Conservation (phyloP, 2,888 invertebrate genomes). For the Drosophila monieri region DNA sequence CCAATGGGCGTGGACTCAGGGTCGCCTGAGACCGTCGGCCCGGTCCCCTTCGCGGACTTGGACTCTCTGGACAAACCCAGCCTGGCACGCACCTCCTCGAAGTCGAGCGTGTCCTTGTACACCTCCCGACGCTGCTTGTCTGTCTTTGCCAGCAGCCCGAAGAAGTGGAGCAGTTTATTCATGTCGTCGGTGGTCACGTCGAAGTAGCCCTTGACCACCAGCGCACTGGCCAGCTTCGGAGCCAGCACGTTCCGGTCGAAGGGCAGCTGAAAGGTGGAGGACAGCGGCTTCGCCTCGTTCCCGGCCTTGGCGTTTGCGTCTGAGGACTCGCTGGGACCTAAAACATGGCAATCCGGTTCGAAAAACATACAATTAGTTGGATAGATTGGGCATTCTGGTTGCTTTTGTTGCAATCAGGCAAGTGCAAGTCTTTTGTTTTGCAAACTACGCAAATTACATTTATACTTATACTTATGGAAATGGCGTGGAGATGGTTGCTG, state of each 20-base stretch:
- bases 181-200: conserved; percentile 92
- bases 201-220: conserved; percentile 91
- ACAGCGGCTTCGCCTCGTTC: background rate
- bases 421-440: background rate
- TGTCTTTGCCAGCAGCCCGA: conserved; percentile 88
- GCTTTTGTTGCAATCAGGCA: conserved; percentile 1
- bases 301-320: conserved; percentile 7
- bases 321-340: conserved; percentile 6
- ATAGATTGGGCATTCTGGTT: background rate
- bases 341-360: conserved; percentile 1
- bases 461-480: conserved; percentile 26
- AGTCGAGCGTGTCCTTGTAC: conserved; percentile 28
- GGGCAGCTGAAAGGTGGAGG: conserved; percentile 53
- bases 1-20: conserved; percentile 17
- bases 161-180: conserved; percentile 91
- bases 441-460: conserved; percentile 27
- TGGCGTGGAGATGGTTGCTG: conserved; percentile 26
- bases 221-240: conserved; percentile 91
- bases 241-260: conserved; percentile 92
- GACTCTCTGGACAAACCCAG: conserved; percentile 9
- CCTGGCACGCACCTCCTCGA: conserved; percentile 37
- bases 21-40: background rate
- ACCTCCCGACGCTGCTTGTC: conserved; percentile 30
- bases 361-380: conserved; percentile 19
- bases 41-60: background rate